These are phyloP conservation scores for Leptatherina wallacei DNA, from an alignment of 2,797 vertebrate genomes.

Conservation along the genomic window DNA sequence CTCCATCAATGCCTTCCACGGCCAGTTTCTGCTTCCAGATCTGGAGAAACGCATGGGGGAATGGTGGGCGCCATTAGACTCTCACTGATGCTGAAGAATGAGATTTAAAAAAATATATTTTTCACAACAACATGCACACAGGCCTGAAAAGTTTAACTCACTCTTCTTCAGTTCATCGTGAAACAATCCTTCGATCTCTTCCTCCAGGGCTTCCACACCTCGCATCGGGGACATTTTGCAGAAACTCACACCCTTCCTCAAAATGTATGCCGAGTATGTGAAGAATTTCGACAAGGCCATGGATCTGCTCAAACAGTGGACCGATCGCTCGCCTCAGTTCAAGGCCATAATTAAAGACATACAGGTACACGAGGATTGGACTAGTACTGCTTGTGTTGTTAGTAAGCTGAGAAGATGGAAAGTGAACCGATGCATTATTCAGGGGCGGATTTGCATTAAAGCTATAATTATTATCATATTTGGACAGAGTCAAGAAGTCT, in stretches of 20 bases:
- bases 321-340: slow-evolving; percentile 91
- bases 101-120: neutral
- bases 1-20: slow-evolving; percentile 94
- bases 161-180: too few relatives aligned
- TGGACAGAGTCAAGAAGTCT: slow-evolving; percentile 89
- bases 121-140: accelerated
- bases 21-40: slow-evolving; percentile 94
- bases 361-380: slow-evolving; percentile 87
- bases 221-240: slow-evolving; percentile 96
- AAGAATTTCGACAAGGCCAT: slow-evolving; percentile 96
- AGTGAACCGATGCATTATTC: neutral
- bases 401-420: neutral
- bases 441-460: too few relatives aligned
- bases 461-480: neutral
- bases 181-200: slow-evolving; percentile 3
- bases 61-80: slow-evolving; percentile 85
- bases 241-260: slow-evolving; percentile 96
- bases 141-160: neutral
- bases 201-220: slow-evolving; percentile 87
- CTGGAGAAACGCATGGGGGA: slow-evolving; percentile 97
- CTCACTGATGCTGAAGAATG: neutral
- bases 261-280: slow-evolving; percentile 98
- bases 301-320: slow-evolving; percentile 95
- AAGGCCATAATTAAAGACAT: slow-evolving; percentile 93
- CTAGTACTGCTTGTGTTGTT: neutral